phyloP scores from a whole-genome alignment of 2,113 vertebrate species.

The Martes martes region DNA sequence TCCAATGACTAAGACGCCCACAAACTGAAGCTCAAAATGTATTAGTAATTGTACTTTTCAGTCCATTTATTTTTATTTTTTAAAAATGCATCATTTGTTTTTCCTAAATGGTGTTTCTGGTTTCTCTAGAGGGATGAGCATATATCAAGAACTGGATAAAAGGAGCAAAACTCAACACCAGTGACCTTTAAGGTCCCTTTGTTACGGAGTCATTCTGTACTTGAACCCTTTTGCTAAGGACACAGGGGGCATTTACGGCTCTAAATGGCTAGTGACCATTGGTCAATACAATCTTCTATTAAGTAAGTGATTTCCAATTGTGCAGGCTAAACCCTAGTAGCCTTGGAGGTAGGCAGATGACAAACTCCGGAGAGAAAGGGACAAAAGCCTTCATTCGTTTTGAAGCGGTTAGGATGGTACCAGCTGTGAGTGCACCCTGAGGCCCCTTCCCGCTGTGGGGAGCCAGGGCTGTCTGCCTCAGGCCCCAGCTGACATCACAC shows the following conservation, averaged over 20 bases:
- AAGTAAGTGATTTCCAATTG: not conserved
- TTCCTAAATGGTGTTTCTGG: not conserved
- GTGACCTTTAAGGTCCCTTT: not conserved
- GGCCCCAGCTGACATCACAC: not conserved
- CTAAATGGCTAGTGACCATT: not conserved
- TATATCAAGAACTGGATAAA: not conserved
- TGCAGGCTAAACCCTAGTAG: not conserved
- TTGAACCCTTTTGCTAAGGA: not conserved
- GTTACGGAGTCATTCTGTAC: not conserved
- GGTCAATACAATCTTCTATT: too few relatives aligned
- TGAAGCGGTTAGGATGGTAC: not conserved
- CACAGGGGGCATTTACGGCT: not conserved
- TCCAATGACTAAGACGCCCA: not conserved
- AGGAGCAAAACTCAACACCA: not conserved
- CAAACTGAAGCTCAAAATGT: not conserved
- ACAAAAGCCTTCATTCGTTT: not conserved
- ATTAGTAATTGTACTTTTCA: not conserved
- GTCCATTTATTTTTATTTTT: not conserved
- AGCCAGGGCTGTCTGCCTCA: not conserved
- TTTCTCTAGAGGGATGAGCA: not conserved
- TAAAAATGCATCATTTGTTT: not conserved
- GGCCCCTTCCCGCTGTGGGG: not conserved
- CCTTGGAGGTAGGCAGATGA: not conserved
- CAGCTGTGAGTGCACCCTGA: not conserved
- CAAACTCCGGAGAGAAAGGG: not conserved